Percentiles rank a stretch among this genome's conserved stretches.
Evolutionary conservation across 2,797 vertebrate species (phyloP).

Genomic region (Garrulus glandarius): DNA sequence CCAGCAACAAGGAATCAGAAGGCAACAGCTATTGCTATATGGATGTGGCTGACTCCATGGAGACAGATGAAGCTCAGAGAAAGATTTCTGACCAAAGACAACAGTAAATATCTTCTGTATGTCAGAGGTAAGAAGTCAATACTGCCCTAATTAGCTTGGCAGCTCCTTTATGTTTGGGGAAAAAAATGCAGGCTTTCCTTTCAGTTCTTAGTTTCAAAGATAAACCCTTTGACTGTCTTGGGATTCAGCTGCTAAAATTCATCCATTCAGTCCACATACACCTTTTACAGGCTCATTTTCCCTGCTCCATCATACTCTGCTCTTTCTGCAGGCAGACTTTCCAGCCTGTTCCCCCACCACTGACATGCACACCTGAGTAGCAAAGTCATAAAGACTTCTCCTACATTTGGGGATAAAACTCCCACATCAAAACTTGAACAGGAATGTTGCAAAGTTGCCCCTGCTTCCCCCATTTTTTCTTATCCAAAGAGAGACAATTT

Average conservation of each 20-base stretch:
- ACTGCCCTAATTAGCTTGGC: background rate
- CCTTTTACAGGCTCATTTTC: background rate
- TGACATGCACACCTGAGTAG: background rate
- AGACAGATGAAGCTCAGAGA: background rate
- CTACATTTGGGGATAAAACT: background rate
- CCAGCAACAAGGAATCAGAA: background rate
- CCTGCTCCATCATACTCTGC: background rate
- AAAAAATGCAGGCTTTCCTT: background rate
- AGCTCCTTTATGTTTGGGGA: background rate
- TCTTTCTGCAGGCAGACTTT: background rate
- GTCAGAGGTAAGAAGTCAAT: background rate
- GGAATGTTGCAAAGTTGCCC: background rate
- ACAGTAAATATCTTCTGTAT: background rate
- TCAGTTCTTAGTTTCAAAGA: background rate
- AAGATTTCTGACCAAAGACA: background rate
- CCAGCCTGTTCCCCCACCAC: background rate
- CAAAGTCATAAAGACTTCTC: background rate
- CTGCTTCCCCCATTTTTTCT: accelerated
- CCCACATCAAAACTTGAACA: background rate
- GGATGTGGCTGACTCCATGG: background rate
- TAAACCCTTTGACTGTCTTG: background rate
- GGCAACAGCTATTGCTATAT: background rate
- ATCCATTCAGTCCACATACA: background rate
- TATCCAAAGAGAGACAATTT: background rate
- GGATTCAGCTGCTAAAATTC: background rate